These are phyloP conservation scores for Aethes cnicana DNA, from an alignment of 2,888 invertebrate genomes.

Conservation along the genomic window DNA sequence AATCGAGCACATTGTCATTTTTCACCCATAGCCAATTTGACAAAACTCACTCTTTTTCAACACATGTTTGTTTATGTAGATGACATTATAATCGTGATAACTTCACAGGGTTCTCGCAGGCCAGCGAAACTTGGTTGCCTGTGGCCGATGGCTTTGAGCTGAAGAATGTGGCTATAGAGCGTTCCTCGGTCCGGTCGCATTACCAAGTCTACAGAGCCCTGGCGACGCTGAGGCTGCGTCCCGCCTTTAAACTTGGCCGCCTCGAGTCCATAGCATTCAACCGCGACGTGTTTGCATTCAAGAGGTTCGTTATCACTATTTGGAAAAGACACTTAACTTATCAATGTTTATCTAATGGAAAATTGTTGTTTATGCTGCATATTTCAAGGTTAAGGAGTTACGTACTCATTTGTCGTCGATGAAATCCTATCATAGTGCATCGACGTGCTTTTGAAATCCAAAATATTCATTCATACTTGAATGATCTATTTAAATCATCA, in stretches of 20 bases:
- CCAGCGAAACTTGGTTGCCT: slow-evolving; percentile 84
- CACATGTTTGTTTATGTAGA: not conserved
- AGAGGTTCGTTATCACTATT: slow-evolving; percentile 58
- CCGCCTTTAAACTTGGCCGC: slow-evolving; percentile 77
- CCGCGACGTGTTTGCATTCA: slow-evolving; percentile 79
- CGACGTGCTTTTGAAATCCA: too few relatives aligned
- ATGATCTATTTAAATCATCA: too few relatives aligned
- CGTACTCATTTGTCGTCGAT: too few relatives aligned
- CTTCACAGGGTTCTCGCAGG: slow-evolving; percentile 81
- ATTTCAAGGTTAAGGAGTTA: slow-evolving; percentile 1
- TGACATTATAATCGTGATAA: not conserved
- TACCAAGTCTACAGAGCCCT: slow-evolving; percentile 79
- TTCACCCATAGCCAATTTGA: too few relatives aligned
- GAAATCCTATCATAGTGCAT: too few relatives aligned
- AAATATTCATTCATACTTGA: too few relatives aligned
- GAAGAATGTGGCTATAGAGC: slow-evolving; percentile 82
- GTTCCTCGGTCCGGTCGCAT: slow-evolving; percentile 74
- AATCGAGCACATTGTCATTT: too few relatives aligned
- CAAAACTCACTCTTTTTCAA: too few relatives aligned
- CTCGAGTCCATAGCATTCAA: slow-evolving; percentile 76
- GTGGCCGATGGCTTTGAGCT: slow-evolving; percentile 82
- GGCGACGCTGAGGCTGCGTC: slow-evolving; percentile 76
- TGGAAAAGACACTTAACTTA: not conserved
- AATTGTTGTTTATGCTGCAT: not conserved
- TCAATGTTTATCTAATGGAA: slow-evolving; percentile 1